These are phyloP conservation scores for Amyelois transitella DNA, from an alignment of 1,140 invertebrate genomes.

Conservation along the genomic window DNA sequence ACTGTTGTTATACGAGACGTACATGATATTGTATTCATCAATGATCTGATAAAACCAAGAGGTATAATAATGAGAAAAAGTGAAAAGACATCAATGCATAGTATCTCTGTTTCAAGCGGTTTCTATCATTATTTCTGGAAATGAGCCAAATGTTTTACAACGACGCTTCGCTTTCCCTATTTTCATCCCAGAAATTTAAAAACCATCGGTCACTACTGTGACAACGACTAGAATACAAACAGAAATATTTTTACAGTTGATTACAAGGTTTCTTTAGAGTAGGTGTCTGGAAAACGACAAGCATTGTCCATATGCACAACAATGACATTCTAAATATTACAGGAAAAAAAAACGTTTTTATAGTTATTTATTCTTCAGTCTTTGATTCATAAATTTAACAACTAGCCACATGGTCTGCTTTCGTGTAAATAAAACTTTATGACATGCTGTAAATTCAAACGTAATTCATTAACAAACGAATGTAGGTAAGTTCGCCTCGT, in stretches of 20 bases:
- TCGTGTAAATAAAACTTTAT: conserved; percentile 20
- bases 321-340: not conserved
- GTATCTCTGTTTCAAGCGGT: conserved; percentile 52
- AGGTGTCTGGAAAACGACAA: not conserved
- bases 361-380: not conserved
- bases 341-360: not conserved
- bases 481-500: not conserved
- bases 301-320: not conserved
- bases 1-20: too few relatives aligned
- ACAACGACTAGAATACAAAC: conserved; percentile 68
- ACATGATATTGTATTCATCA: too few relatives aligned
- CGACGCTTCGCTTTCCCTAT: conserved; percentile 70
- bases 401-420: conserved; percentile 1
- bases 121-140: conserved; percentile 65
- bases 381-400: conserved; percentile 1
- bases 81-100: conserved; percentile 25
- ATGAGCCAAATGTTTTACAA: conserved; percentile 62
- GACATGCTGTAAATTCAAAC: conserved; percentile 12
- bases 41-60: not conserved
- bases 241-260: conserved; percentile 68
- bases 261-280: conserved; percentile 53
- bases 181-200: conserved; percentile 72
- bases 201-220: conserved; percentile 68
- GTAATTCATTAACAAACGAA: conserved; percentile 7
- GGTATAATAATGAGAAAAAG: conserved; percentile 15